Conservation (phyloP, 2,113 vertebrate genomes). For the Triplophysa siluroides region DNA sequence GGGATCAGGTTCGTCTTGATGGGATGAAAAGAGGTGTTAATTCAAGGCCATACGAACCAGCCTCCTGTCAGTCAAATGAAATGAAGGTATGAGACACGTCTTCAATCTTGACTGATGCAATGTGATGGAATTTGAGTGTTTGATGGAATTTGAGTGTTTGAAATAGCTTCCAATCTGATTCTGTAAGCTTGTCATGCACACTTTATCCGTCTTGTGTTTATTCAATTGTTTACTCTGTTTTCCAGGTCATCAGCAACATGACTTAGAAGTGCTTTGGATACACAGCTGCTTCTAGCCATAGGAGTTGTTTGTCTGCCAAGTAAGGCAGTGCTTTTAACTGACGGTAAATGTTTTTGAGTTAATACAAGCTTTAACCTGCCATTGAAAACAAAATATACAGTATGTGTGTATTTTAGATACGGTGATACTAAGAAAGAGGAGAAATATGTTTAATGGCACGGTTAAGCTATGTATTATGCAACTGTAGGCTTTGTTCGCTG, state of each 20-base stretch:
- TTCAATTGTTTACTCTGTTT: constrained; percentile 17
- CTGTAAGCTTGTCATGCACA: not conserved
- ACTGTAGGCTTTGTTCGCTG: constrained; percentile 57
- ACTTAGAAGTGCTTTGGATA: constrained; percentile 28
- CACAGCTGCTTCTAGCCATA: constrained; percentile 35
- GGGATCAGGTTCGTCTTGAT: not conserved
- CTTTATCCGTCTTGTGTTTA: too few relatives aligned
- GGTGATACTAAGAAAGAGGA: not conserved
- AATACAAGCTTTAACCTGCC: constrained; percentile 64
- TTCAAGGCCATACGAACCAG: not conserved
- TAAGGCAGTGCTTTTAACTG: constrained; percentile 64
- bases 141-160: not conserved
- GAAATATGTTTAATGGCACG: constrained; percentile 24
- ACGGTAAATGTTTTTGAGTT: constrained; percentile 77
- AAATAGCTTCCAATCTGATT: not conserved
- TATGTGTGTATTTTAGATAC: not conserved
- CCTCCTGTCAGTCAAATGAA: constrained; percentile 4
- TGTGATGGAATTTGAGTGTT: not conserved
- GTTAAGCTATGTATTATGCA: constrained; percentile 68
- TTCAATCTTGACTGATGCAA: not conserved
- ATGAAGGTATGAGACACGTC: not conserved
- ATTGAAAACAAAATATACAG: constrained; percentile 30
- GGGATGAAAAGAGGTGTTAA: not conserved
- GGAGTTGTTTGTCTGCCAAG: constrained; percentile 49
- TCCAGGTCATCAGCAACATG: constrained; percentile 52